Conservation (phyloP, 2,113 vertebrate genomes). For the Cranoglanis bouderius region DNA sequence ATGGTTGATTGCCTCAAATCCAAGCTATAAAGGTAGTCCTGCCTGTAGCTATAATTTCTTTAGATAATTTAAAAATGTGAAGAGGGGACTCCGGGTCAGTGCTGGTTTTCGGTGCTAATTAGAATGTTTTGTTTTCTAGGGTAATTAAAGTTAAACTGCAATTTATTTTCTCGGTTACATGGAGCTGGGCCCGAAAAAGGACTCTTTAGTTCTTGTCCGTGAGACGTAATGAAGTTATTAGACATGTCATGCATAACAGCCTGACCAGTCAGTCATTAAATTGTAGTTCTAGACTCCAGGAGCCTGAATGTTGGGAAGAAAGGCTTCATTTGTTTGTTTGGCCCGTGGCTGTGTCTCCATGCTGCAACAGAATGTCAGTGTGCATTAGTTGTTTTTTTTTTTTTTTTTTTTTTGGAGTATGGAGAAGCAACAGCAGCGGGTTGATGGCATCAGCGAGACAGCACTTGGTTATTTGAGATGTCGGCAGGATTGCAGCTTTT, state of each 20-base stretch:
- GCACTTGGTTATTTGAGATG: constrained; percentile 8
- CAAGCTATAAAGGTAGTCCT: not conserved
- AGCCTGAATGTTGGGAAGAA: constrained; percentile 6
- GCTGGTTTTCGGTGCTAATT: not conserved
- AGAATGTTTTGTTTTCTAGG: constrained; percentile 1
- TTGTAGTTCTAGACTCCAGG: not conserved
- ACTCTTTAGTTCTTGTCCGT: not conserved
- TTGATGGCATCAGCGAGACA: constrained; percentile 14
- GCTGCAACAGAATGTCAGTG: constrained; percentile 9
- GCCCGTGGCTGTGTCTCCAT: not conserved
- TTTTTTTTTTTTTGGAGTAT: not conserved
- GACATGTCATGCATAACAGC: not conserved
- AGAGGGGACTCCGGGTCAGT: not conserved
- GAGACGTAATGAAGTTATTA: constrained; percentile 31
- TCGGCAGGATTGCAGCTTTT: constrained; percentile 10
- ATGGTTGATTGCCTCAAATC: not conserved
- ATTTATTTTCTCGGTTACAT: not conserved
- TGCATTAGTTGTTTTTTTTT: not conserved
- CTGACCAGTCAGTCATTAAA: constrained; percentile 18
- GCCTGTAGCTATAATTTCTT: not conserved
- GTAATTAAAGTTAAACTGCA: constrained; percentile 11
- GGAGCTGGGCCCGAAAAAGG: not conserved
- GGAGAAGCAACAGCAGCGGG: constrained; percentile 1
- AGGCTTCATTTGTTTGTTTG: constrained; percentile 23
- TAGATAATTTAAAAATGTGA: not conserved